Conservation (phyloP, 1,140 invertebrate species). For the Lethrus apterus region DNA sequence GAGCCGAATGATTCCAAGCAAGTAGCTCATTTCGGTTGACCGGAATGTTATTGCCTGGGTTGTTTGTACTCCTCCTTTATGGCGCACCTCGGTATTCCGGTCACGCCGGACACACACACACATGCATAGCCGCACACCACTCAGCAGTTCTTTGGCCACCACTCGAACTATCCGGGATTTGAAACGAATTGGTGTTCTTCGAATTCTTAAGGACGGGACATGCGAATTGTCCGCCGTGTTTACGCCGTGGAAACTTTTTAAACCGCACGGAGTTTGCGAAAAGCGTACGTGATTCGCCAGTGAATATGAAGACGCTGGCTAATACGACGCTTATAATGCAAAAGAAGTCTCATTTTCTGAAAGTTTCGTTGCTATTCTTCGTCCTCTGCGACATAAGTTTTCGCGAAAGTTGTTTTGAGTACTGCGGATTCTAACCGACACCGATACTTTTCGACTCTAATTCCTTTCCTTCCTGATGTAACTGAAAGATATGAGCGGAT, state of each 20-base stretch:
- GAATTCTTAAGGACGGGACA: slow-evolving; percentile 22
- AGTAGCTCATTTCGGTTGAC: slow-evolving; percentile 35
- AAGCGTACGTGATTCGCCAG: slow-evolving; percentile 16
- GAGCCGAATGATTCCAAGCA: slow-evolving; percentile 28
- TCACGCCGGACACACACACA: slow-evolving; percentile 10
- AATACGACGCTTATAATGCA: slow-evolving; percentile 14
- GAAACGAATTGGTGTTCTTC: slow-evolving; percentile 21
- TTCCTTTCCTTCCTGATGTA: too few species aligned
- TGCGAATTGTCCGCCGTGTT: slow-evolving; percentile 24
- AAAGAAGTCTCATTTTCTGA: slow-evolving; percentile 14
- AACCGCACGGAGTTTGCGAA: slow-evolving; percentile 23
- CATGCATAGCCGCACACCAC: slow-evolving; percentile 6
- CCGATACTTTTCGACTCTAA: too few species aligned
- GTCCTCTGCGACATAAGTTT: too few species aligned
- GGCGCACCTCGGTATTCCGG: slow-evolving; percentile 18
- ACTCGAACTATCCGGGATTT: slow-evolving; percentile 22
- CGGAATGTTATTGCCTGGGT: slow-evolving; percentile 30
- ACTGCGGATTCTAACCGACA: too few species aligned
- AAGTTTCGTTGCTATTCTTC: slow-evolving; percentile 8
- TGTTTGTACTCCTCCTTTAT: slow-evolving; percentile 23
- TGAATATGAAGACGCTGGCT: slow-evolving; percentile 6
- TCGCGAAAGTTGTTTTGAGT: too few species aligned
- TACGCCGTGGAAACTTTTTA: slow-evolving; percentile 26
- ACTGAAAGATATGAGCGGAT: too few species aligned
- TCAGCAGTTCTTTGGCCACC: slow-evolving; percentile 19